phyloP scores from a whole-genome alignment of 2,113 vertebrate species.

The Furnarius figulus region DNA sequence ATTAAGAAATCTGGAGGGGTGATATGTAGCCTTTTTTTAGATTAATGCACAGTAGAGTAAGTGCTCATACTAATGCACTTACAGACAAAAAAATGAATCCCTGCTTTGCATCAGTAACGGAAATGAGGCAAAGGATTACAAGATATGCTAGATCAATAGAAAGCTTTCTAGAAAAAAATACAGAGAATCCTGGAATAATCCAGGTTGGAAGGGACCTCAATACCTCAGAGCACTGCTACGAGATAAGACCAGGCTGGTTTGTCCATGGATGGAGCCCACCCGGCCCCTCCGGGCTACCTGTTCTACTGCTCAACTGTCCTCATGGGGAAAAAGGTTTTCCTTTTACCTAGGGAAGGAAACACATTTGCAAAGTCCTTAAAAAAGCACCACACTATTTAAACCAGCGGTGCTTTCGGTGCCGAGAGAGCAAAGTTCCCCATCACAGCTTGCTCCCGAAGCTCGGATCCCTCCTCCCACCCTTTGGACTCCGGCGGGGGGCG shows the following conservation, averaged over 20 bases:
- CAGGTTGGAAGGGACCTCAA: background rate
- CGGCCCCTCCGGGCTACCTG: accelerated
- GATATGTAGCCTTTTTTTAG: background rate
- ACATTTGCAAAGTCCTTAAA: too few species aligned
- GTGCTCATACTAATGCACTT: background rate
- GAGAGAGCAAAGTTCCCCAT: too few species aligned
- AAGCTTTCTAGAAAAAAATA: background rate
- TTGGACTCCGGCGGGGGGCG: accelerated
- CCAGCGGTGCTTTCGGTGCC: background rate
- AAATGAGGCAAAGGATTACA: background rate
- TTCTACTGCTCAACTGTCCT: background rate
- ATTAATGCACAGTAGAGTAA: background rate
- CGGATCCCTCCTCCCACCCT: accelerated
- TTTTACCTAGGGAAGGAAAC: too few species aligned
- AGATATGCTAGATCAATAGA: background rate
- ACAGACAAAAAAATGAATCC: background rate
- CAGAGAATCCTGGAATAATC: accelerated
- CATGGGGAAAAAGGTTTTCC: background rate
- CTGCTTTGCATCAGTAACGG: background rate
- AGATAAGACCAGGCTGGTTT: background rate
- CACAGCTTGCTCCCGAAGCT: too few species aligned
- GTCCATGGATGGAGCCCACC: accelerated
- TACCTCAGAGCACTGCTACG: background rate
- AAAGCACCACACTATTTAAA: background rate
- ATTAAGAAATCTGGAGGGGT: background rate